These are phyloP conservation scores for Agonopterix heracliana DNA, from an alignment of 2,888 invertebrate species.

Conservation along the genomic window DNA sequence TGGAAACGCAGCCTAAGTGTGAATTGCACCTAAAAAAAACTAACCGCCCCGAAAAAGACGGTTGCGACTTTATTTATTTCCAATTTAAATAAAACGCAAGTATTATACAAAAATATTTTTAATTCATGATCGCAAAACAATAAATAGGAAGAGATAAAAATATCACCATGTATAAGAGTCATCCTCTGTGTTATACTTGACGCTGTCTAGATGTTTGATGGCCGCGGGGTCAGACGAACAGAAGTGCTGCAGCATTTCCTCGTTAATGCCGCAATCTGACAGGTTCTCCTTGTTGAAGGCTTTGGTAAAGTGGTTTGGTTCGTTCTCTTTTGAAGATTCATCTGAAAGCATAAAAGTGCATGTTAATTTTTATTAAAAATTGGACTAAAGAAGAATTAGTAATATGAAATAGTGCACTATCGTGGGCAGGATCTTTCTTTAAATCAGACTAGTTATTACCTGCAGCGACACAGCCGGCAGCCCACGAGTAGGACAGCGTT, in stretches of 20 bases:
- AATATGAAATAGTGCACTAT: too few species aligned
- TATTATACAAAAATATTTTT: slow-evolving; percentile 12
- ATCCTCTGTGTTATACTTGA: slow-evolving; percentile 78
- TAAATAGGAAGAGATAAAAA: slow-evolving; percentile 18
- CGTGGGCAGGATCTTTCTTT: too few species aligned
- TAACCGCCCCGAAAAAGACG: too few species aligned
- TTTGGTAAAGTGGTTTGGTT: slow-evolving; percentile 67
- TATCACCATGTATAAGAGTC: slow-evolving; percentile 73
- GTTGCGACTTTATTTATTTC: too few species aligned
- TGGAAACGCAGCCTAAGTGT: too few species aligned
- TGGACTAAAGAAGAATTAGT: too few species aligned
- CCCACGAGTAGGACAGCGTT: slow-evolving; percentile 83
- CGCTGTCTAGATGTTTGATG: slow-evolving; percentile 77
- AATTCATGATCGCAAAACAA: slow-evolving; percentile 28
- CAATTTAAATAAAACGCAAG: too few species aligned
- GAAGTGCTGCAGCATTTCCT: slow-evolving; percentile 79
- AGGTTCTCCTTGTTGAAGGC: slow-evolving; percentile 90
- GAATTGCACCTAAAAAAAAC: too few species aligned
- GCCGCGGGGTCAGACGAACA: slow-evolving; percentile 75
- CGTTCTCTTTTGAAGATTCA: slow-evolving; percentile 64
- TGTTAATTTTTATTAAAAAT: slow-evolving; percentile 4
- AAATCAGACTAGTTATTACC: too few species aligned
- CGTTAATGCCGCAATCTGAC: slow-evolving; percentile 88
- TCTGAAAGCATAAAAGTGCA: slow-evolving; percentile 36
- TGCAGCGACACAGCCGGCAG: slow-evolving; percentile 62